These are phyloP conservation scores for Leptopilina boulardi DNA, from an alignment of 1,140 invertebrate genomes.

Conservation along the genomic window DNA sequence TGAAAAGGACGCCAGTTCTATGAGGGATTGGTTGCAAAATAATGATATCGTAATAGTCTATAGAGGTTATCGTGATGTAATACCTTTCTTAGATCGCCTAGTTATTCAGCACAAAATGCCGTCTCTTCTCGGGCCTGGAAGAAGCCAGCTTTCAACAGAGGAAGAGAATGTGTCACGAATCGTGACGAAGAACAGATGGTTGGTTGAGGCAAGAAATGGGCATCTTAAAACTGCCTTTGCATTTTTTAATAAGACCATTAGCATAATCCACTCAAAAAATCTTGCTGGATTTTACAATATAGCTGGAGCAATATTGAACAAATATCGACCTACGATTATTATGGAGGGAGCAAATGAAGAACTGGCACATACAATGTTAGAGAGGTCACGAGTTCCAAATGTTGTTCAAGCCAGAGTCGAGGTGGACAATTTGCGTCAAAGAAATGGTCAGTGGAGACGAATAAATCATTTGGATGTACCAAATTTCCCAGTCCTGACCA, in stretches of 20 bases:
- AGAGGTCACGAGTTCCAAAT: neutral
- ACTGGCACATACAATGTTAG: constrained; percentile 8
- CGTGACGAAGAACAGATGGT: constrained; percentile 16
- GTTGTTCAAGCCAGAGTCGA: constrained; percentile 39
- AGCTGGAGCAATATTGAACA: constrained; percentile 36
- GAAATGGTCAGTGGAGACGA: constrained; percentile 42
- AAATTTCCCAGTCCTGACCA: constrained; percentile 43
- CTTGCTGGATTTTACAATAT: constrained; percentile 18
- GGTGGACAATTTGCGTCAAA: neutral
- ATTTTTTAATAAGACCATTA: no score
- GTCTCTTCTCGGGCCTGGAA: neutral
- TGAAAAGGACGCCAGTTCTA: constrained; percentile 1
- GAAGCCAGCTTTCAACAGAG: no score
- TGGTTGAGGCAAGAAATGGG: no score
- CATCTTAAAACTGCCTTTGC: no score
- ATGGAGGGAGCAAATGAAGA: constrained; percentile 31
- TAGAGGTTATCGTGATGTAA: no score
- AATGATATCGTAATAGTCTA: constrained; percentile 8
- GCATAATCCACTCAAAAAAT: no score
- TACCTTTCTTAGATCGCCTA: constrained; percentile 16
- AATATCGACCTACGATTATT: neutral
- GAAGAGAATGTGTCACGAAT: neutral
- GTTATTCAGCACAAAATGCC: constrained; percentile 37
- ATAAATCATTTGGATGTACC: constrained; percentile 35
- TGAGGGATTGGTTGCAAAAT: constrained; percentile 23